Evolutionary conservation across 1,140 invertebrate genomes (phyloP).

Genomic region (Pseudomyrmex cubaensis): DNA sequence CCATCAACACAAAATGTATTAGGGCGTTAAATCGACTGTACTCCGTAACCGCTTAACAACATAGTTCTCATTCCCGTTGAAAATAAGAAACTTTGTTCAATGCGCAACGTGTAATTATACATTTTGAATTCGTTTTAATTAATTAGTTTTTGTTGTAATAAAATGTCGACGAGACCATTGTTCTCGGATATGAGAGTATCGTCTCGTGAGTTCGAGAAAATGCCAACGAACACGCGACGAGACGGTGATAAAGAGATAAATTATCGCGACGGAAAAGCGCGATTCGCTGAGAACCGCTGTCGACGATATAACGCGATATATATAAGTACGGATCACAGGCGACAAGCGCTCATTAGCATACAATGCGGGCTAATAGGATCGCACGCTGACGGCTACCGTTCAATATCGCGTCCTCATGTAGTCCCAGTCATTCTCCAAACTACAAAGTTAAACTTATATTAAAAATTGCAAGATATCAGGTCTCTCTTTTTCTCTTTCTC

Average conservation of each 20-base stretch:
- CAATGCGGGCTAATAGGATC: slow-evolving; percentile 82
- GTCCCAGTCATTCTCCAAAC: slow-evolving; percentile 42
- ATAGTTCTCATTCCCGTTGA: slow-evolving; percentile 51
- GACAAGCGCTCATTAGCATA: slow-evolving; percentile 81
- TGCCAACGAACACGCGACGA: not conserved
- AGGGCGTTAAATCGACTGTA: slow-evolving; percentile 60
- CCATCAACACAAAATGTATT: slow-evolving; percentile 38
- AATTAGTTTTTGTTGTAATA: not conserved
- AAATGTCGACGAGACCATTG: not conserved
- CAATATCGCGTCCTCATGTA: slow-evolving; percentile 62
- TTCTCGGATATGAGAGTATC: not conserved
- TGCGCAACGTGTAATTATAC: slow-evolving; percentile 66
- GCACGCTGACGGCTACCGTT: slow-evolving; percentile 78
- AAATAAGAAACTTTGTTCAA: slow-evolving; percentile 24
- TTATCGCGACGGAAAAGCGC: slow-evolving; percentile 33
- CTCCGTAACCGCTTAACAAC: slow-evolving; percentile 35
- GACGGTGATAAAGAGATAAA: slow-evolving; percentile 34
- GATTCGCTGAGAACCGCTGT: slow-evolving; percentile 71
- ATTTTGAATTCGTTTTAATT: slow-evolving; percentile 70
- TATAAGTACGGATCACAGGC: slow-evolving; percentile 77
- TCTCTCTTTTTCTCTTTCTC: not conserved
- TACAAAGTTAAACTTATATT: slow-evolving; percentile 16
- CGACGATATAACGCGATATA: slow-evolving; percentile 75
- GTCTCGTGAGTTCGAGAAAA: not conserved
- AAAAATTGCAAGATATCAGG: slow-evolving; percentile 32